Percentiles rank a stretch among this genome's conserved stretches.
Conservation (phyloP, 1,140 invertebrate genomes). For the Papilio polyxenes region DNA sequence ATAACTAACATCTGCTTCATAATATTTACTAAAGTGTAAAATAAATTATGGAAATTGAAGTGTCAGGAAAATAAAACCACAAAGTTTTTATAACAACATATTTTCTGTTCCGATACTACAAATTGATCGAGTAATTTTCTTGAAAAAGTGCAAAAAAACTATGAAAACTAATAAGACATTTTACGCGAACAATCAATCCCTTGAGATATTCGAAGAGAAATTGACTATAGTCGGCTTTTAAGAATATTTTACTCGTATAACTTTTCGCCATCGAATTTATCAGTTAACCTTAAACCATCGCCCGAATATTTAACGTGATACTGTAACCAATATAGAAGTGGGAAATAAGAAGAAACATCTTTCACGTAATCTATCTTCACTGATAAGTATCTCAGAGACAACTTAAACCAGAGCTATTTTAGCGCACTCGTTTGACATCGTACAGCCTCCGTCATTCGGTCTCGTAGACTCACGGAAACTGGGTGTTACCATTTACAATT, state of each 20-base stretch:
- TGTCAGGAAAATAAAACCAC: conserved; percentile 20
- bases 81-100: neutral
- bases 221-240: too few relatives aligned
- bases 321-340: too few relatives aligned
- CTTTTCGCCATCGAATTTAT: too few relatives aligned
- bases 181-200: neutral
- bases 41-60: neutral
- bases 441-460: neutral
- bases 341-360: neutral
- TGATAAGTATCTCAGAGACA: neutral
- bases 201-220: too few relatives aligned
- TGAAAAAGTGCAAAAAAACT: neutral
- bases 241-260: too few relatives aligned
- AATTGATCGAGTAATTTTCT: neutral
- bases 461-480: neutral
- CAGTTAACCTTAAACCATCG: too few relatives aligned
- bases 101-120: neutral
- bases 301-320: too few relatives aligned
- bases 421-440: neutral
- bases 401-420: neutral
- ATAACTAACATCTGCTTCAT: neutral
- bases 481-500: neutral
- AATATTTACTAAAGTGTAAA: neutral
- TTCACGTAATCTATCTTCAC: neutral
- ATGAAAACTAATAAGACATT: neutral